Conservation (phyloP, 2,888 invertebrate species). For the Meteorus cinctellus region DNA sequence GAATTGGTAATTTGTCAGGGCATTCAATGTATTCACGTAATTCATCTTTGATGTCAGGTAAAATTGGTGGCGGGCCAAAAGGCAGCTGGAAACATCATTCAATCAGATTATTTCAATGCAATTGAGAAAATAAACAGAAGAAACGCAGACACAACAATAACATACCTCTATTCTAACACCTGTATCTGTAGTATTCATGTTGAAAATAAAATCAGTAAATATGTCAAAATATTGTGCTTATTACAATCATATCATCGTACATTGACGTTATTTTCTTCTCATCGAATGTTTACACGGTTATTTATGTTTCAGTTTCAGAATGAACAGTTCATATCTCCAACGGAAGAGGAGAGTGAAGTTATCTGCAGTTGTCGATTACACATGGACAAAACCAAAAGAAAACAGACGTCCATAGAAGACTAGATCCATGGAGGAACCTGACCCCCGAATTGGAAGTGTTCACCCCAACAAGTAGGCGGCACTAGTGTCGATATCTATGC, state of each 20-base stretch:
- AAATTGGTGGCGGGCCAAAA: constrained; percentile 78
- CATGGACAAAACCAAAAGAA: no score
- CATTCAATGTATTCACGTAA: constrained; percentile 80
- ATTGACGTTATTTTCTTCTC: neutral
- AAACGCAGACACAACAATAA: neutral
- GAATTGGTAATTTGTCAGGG: constrained; percentile 83
- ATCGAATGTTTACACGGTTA: neutral
- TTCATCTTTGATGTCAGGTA: constrained; percentile 79
- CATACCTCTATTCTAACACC: constrained; percentile 23
- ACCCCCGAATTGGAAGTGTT: no score
- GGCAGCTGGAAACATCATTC: constrained; percentile 62
- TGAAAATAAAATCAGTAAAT: constrained; percentile 10
- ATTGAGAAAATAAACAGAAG: neutral
- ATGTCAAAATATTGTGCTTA: neutral
- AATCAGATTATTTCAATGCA: neutral
- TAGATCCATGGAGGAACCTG: no score
- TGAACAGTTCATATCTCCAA: neutral
- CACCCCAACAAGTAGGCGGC: no score
- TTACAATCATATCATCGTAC: neutral
- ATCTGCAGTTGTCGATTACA: neutral
- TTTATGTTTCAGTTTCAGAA: neutral
- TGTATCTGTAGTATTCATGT: constrained; percentile 4
- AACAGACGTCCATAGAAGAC: no score
- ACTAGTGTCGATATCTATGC: no score
- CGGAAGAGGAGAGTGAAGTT: neutral